A percentile compares a stretch with the other conserved stretches of the same genome.
These are phyloP conservation scores for Haliclystus octoradiatus DNA, from an alignment of 30 jellyfish, hydroid and myxozoan genomes.

Conservation along the genomic window DNA sequence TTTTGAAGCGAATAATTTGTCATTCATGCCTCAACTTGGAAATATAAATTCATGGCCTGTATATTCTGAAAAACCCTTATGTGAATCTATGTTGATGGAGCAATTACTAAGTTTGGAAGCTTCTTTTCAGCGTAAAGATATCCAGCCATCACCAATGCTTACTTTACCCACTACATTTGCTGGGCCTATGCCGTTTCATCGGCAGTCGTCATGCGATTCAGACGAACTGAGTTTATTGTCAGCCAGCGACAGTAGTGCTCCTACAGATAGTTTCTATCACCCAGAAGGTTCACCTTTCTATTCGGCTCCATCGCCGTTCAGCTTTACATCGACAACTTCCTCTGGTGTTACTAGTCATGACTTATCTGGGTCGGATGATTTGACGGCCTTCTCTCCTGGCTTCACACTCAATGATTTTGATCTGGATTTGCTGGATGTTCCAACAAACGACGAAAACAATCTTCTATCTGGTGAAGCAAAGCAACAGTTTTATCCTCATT, in stretches of 20 bases:
- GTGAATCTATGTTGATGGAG: background rate
- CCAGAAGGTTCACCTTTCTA: background rate
- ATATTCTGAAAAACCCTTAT: background rate
- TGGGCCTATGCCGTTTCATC: slow-evolving; percentile 1
- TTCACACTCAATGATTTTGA: background rate
- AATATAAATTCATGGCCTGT: background rate
- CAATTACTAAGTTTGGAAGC: background rate
- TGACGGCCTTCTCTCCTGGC: background rate
- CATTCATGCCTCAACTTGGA: background rate
- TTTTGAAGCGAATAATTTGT: no score
- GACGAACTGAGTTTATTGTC: background rate
- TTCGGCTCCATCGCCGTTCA: slow-evolving; percentile 2
- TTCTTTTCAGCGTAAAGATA: background rate
- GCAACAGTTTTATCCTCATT: background rate
- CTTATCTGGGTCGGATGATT: background rate
- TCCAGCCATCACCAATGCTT: background rate
- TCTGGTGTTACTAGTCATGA: background rate
- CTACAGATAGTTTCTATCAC: background rate
- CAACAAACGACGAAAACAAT: background rate
- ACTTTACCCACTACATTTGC: background rate
- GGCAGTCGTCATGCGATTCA: background rate
- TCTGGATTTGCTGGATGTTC: background rate
- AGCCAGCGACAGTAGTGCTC: background rate
- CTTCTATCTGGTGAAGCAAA: background rate
- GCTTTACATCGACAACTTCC: background rate